Base-by-base conservation (phyloP, 2,113 vertebrate genomes). In the Megalops atlanticus region DNA sequence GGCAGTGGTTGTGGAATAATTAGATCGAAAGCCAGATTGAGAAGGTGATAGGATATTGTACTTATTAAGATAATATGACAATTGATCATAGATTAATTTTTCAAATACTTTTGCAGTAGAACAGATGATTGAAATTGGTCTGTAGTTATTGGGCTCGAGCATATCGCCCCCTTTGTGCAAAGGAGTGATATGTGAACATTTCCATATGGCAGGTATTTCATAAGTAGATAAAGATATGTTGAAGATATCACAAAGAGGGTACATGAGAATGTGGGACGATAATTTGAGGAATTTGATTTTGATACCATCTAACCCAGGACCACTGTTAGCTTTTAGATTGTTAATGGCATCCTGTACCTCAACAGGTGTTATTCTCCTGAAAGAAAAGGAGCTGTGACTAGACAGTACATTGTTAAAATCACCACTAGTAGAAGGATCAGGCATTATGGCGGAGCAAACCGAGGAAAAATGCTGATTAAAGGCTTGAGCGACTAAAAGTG, bases 121-220 rank as follows among this genome's bases (percentile, higher is more conserved):
- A 38, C 43, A 76, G 14, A 76, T 76, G 12, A 76, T 49, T 2
- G 74, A 76, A 15, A 76, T 76, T 47, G 41, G 74, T 76, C 74
- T 45, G 15, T 76, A 76, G n/a, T 76, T 76, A 31, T 49, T 47
- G 8, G 12, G 40, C 7, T 76, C 74, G 4, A 76, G 74, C 47
- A 2, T 43, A 31, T 31, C 31, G n/a, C 74, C 18, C 1, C 7
- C 41, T 47, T 76, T 76, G n/a, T 76, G 74, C 21, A 49, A n/a
- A n/a, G n/a, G 74, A 47, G 74, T 2, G 21, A 47, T 49, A 47
- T n/a, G 41, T 45, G 39, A 31, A 47, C 18, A 41, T 43, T 76
- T 41, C n/a, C 74, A 76, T 2, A 76, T 41, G 1, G 21, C 18
- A 5, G 70, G 33, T 16, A 72, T 3, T 8, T 5, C 70, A 72